phyloP scores from a whole-genome alignment of 2,888 invertebrate species.

The Fragum whitleyi region DNA sequence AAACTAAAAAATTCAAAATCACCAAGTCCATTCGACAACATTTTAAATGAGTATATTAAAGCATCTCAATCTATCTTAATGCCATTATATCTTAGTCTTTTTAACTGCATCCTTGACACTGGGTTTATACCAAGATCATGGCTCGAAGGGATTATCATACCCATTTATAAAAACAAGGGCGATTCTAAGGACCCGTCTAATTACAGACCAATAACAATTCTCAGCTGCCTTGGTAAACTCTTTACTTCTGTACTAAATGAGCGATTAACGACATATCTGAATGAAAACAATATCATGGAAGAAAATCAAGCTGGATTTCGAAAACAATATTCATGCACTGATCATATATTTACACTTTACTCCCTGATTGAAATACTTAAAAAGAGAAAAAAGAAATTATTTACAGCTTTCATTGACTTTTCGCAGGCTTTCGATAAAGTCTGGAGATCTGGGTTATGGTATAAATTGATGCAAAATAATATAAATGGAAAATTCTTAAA shows the following conservation, averaged over 20 bases:
- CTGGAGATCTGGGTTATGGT: constrained; percentile 32
- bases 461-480: constrained; percentile 26
- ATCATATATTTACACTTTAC: too few relatives aligned
- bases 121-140: constrained; percentile 39
- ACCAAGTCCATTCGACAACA: constrained; percentile 28
- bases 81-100: constrained; percentile 26
- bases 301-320: constrained; percentile 57
- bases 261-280: constrained; percentile 38
- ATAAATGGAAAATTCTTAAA: too few relatives aligned
- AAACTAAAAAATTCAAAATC: constrained; percentile 47
- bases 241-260: constrained; percentile 43
- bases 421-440: constrained; percentile 27
- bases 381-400: constrained; percentile 5
- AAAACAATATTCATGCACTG: constrained; percentile 37
- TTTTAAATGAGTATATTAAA: constrained; percentile 59
- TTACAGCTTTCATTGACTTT: too few relatives aligned
- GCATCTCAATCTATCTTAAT: constrained; percentile 26
- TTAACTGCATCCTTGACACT: constrained; percentile 44
- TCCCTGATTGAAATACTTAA: not conserved
- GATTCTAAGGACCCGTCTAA: constrained; percentile 34
- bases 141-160: constrained; percentile 48
- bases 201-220: too few relatives aligned
- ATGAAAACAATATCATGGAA: constrained; percentile 35
- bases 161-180: constrained; percentile 47
- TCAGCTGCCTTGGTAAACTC: constrained; percentile 49